Base-by-base conservation (phyloP, 2,113 vertebrate species). In the Kryptolebias marmoratus region DNA sequence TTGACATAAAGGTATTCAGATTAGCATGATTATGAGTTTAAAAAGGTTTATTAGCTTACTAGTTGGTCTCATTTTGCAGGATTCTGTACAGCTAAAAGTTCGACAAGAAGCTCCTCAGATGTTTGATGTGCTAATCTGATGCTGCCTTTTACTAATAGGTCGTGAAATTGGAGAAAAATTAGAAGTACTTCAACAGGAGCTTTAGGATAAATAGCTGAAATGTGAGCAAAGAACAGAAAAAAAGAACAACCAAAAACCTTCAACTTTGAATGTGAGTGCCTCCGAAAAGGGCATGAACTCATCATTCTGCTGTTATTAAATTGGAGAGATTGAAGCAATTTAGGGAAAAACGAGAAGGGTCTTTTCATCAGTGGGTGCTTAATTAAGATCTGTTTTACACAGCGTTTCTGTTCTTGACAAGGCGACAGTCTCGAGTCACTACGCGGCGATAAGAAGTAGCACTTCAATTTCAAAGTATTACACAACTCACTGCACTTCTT, bases 381-480 rank as follows among this genome's bases (percentile, higher is more conserved):
- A 36, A 44, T 53, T 68, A 42, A 75, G 57, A 77, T 79, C 71
- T 65, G 39, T 73, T 84, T 75, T 42, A 61, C 55, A 48, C 47
- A 62, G 52, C 1, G 4, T 68, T 81, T 54, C 66, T 49, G 65
- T 52, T 62, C 13, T 48, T 68, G 73, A 79, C 67, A 77, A 31
- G 12, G 11, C 59, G 18, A 16, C 54, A 49, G 65, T 58, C 59
- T 80, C 67, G 50, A 77, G 70, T 74, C 71, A 30, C 71, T 14
- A 44, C 55, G 11, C 4, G 1, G 65, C 15, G 64, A 71, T 81
- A 69, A 80, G 80, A 81, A 66, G 67, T 59, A 47, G 65, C 16
- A 11, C 76, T 80, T 73, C 69, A 59, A 68, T 65, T 72, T 83
- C 60, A 73, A 47, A 60, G 73, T 68, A 79, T 86, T 77, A 85